Evolutionary conservation across 2,797 vertebrate species (phyloP).

Genomic region (Acipenser oxyrinchus): DNA sequence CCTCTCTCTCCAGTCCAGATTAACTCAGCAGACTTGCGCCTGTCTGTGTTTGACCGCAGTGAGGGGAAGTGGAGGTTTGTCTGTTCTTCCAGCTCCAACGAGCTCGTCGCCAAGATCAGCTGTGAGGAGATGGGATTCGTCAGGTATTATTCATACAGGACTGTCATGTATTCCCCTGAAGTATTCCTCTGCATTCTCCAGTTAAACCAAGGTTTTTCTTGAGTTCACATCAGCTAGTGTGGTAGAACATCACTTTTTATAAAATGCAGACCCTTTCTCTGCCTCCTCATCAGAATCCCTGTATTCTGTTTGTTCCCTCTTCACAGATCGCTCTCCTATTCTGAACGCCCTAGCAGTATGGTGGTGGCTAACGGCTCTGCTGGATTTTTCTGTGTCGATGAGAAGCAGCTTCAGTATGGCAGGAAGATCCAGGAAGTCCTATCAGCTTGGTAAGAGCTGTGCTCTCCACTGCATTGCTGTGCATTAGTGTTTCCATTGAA

Average conservation of each 20-base stretch:
- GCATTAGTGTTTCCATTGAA: too few species aligned
- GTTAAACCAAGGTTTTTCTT: too few species aligned
- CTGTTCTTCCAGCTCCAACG: constrained; percentile 71
- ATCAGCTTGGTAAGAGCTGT: too few species aligned
- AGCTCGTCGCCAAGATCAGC: constrained; percentile 70
- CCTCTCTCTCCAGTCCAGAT: constrained; percentile 69
- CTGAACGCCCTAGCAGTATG: constrained; percentile 49
- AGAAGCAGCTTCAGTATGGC: constrained; percentile 63
- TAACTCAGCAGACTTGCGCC: constrained; percentile 64
- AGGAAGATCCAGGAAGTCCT: constrained; percentile 74
- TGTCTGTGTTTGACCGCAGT: constrained; percentile 67
- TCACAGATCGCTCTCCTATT: constrained; percentile 65
- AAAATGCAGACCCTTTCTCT: not conserved
- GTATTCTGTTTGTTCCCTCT: not conserved
- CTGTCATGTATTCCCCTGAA: constrained; percentile 1
- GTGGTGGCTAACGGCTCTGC: constrained; percentile 56
- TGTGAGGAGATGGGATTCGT: constrained; percentile 87
- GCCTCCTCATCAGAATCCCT: not conserved
- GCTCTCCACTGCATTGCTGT: too few species aligned
- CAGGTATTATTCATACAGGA: constrained; percentile 50
- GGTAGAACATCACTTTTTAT: not conserved
- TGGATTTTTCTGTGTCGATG: constrained; percentile 75
- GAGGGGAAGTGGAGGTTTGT: constrained; percentile 73
- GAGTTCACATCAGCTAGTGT: not conserved
- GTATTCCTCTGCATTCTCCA: too few species aligned